Percentiles rank a stretch among this genome's conserved stretches.
Conservation (phyloP, 2,797 vertebrate species). For the Orestias chungarensis region DNA sequence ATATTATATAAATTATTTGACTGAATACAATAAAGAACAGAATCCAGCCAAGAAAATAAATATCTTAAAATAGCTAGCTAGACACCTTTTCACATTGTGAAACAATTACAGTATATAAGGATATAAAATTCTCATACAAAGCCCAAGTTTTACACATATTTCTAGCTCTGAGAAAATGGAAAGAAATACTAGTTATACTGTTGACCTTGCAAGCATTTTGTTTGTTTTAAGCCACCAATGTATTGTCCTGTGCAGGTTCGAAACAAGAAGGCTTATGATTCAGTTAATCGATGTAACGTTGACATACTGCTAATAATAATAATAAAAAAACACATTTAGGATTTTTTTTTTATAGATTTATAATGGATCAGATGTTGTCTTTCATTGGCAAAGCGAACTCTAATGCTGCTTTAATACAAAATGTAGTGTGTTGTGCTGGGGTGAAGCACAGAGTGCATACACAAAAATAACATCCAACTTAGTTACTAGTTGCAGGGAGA, state of each 20-base stretch:
- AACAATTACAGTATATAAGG: background rate
- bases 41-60: background rate
- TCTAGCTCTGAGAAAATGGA: background rate
- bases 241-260: background rate
- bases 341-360: background rate
- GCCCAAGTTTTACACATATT: background rate
- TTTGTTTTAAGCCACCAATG: background rate
- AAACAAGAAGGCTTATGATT: background rate
- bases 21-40: background rate
- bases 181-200: background rate
- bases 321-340: too few relatives aligned
- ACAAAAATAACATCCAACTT: background rate
- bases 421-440: background rate
- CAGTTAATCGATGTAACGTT: background rate
- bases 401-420: slow-evolving; percentile 1
- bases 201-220: background rate
- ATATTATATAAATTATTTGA: background rate
- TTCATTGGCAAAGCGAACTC: background rate
- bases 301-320: background rate
- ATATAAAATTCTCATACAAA: background rate
- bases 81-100: background rate
- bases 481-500: slow-evolving; percentile 1
- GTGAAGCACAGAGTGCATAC: background rate
- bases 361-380: background rate
- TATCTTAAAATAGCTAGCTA: background rate